phyloP scores from a whole-genome alignment of 2,888 invertebrate genomes.

The Ormyrus rosae region DNA sequence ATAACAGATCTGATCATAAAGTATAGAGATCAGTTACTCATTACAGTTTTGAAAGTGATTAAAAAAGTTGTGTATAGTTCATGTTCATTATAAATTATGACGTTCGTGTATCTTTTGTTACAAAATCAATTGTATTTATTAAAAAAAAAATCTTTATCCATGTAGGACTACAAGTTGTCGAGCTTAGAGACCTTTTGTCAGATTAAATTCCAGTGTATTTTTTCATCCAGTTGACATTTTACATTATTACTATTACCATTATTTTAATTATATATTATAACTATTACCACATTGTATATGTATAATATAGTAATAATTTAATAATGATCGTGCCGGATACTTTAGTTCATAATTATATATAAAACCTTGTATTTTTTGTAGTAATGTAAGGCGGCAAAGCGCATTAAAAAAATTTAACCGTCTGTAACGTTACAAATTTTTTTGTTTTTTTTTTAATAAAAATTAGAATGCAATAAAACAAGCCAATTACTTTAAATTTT shows the following conservation, averaged over 20 bases:
- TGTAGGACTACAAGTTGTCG: constrained; percentile 43
- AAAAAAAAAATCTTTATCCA: constrained; percentile 46
- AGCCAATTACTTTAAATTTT: background rate
- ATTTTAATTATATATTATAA: constrained; percentile 49
- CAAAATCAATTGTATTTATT: constrained; percentile 50
- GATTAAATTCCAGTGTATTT: constrained; percentile 53
- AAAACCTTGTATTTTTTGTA: constrained; percentile 51
- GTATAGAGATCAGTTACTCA: constrained; percentile 38
- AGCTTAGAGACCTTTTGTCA: constrained; percentile 52
- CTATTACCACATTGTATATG: constrained; percentile 50
- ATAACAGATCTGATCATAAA: constrained; percentile 48
- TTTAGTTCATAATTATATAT: constrained; percentile 49
- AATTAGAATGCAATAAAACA: constrained; percentile 22
- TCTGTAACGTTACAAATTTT: constrained; percentile 31
- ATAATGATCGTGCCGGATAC: constrained; percentile 47
- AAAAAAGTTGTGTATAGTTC: constrained; percentile 57
- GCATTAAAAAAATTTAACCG: constrained; percentile 39
- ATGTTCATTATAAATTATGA: constrained; percentile 49
- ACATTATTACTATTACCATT: constrained; percentile 42
- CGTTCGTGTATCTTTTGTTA: constrained; percentile 52
- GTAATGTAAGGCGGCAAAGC: constrained; percentile 38
- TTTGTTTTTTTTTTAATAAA: constrained; percentile 54
- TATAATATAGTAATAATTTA: constrained; percentile 56
- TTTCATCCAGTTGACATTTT: constrained; percentile 55
- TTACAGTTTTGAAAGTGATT: constrained; percentile 42